Evolutionary conservation across 64 coral and sea anemone genomes (phyloP).

Genomic region (Astreopora myriophthalma): DNA sequence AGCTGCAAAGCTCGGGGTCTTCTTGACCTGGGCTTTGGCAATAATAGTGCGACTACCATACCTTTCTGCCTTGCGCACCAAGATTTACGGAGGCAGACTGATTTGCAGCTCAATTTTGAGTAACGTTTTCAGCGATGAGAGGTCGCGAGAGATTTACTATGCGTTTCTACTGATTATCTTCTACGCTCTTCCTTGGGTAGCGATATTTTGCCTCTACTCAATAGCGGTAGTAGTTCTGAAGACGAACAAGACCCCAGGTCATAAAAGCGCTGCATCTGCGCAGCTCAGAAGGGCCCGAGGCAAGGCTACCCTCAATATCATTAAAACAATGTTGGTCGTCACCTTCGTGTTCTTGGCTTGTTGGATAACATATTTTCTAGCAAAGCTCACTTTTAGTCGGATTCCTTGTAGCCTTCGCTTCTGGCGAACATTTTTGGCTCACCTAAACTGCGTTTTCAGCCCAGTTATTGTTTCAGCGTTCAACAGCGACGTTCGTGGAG

Average conservation of each 20-base stretch:
- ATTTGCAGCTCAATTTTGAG: background rate
- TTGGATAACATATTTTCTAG: conserved; percentile 28
- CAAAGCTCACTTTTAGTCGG: too few relatives aligned
- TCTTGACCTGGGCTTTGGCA: too few relatives aligned
- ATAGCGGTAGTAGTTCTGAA: background rate
- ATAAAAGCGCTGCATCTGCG: background rate
- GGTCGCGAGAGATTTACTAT: conserved; percentile 39
- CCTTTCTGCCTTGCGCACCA: background rate
- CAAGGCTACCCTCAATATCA: background rate
- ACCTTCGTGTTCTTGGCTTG: conserved; percentile 31
- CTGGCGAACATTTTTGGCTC: too few relatives aligned
- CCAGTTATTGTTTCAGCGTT: too few relatives aligned
- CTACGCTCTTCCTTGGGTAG: conserved; percentile 36
- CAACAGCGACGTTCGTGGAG: too few relatives aligned
- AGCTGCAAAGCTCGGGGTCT: conserved; percentile 16
- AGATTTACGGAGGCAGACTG: background rate
- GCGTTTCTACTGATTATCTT: conserved; percentile 38
- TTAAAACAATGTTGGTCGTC: conserved; percentile 35
- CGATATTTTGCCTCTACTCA: conserved; percentile 28
- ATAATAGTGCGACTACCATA: conserved; percentile 13
- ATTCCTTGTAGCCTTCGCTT: too few relatives aligned
- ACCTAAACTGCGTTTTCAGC: too few relatives aligned
- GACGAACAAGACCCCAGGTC: background rate
- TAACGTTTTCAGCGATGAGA: conserved; percentile 1
- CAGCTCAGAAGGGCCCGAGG: background rate